Base-by-base conservation (phyloP, 2,113 vertebrate species). In the Athene noctua region DNA sequence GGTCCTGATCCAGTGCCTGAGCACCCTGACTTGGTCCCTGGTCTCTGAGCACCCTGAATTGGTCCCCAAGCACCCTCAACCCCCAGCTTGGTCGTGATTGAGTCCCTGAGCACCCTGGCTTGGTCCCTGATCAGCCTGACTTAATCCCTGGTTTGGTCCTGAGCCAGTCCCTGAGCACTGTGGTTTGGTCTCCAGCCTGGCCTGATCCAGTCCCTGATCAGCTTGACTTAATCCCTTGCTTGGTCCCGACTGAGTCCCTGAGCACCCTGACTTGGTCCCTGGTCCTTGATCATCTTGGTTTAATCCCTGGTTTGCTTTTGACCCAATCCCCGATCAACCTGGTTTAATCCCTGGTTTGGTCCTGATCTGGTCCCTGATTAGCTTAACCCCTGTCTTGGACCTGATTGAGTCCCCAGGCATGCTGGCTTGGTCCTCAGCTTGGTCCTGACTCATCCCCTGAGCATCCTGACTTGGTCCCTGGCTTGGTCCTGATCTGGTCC, bases 241-340 rank as follows among this genome's bases (percentile, higher is more conserved):
- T 70, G 21, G 30, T 34, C 25, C 14, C 7, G 1, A 1, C 9
- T 10, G 5, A 2, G 23, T 55, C 29, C 30, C 38, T 8, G 5
- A 13, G 9, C 3, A 27, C 29, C 18, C 8, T 3, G 17, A 4
- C 8, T 22, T 68, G 6, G 18, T 54, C 13, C 21, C 32, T 40
- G 23, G 23, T 62, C 29, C 36, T 46, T 7, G 23, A 34, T 38
- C 15, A 42, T 3, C 46, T 19, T 7, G 7, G 5, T 47, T 40
- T 72, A 14, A 5, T 62, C 25, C n/a, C 9, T 22, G 9, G 3
- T 6, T 68, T 77, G n/a, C 6, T 68, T 27, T 15, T 22, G 7
- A 20, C 42, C 30, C 26, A 10, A 36, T 38, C 40, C 40, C 40
- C 17, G 23, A 34, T 8, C 38, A 38, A 5, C 59, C 34, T 38